Evolutionary conservation across 1,140 invertebrate species (phyloP).

Genomic region (Zaprionus vittiger): DNA sequence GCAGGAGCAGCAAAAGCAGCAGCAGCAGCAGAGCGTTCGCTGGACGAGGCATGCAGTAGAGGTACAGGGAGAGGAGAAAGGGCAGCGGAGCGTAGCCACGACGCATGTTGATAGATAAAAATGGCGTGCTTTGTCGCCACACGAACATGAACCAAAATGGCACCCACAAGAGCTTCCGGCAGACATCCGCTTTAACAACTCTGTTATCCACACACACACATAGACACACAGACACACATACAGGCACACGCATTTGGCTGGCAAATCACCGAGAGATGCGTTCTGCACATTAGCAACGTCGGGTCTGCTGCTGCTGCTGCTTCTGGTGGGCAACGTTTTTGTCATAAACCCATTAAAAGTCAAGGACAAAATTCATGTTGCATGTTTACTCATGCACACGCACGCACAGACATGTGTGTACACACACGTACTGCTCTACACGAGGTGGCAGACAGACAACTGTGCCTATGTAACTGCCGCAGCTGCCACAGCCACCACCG

Average conservation of each 20-base stretch:
- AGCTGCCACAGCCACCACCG: constrained; percentile 4
- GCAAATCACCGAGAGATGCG: constrained; percentile 43
- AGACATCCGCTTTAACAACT: constrained; percentile 79
- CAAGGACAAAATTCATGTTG: constrained; percentile 81
- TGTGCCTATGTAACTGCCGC: background rate
- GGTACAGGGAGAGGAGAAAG: background rate
- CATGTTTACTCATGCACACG: constrained; percentile 70
- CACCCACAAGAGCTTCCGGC: constrained; percentile 79
- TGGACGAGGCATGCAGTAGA: background rate
- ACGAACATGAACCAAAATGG: constrained; percentile 78
- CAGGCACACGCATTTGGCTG: constrained; percentile 10
- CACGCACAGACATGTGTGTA: constrained; percentile 18
- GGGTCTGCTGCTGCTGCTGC: background rate
- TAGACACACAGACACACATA: constrained; percentile 26
- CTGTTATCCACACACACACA: constrained; percentile 64
- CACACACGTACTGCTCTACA: background rate
- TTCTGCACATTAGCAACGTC: constrained; percentile 65
- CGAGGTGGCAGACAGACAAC: constrained; percentile 22
- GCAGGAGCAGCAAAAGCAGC: constrained; percentile 19
- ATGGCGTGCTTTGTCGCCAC: constrained; percentile 63
- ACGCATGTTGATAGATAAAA: constrained; percentile 61
- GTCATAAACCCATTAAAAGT: constrained; percentile 83
- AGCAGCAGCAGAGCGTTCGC: background rate
- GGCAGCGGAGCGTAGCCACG: constrained; percentile 2
- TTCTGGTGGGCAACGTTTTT: constrained; percentile 56